Evolutionary conservation across 2,113 vertebrate genomes (phyloP), one percentile per base, ranked within the genome.

Genomic region (Cariama cristata): DNA sequence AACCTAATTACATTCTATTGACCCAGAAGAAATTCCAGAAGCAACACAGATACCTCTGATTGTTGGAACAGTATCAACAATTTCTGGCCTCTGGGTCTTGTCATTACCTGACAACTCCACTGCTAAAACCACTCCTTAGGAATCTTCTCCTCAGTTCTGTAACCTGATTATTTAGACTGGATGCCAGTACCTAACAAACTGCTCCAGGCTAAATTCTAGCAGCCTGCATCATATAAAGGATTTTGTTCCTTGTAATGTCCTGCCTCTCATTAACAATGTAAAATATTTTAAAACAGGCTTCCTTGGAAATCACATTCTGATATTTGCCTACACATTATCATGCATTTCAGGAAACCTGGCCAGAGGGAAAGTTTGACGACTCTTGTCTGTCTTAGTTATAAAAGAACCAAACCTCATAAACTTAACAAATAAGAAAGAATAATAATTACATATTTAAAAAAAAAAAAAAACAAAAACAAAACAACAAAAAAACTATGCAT

Each of bases 21-120:
- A 86, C 22, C 64, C 38, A 91, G 42, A 71, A 84, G n/a, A 80
- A 92, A 96, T 90, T 85, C 66, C 73, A 88, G 86, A 88, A 96
- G 49, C 33, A 71, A 4, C 50, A 81, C 55, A 79, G 76, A 71
- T 49, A 76, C 73, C 66, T 85, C 49, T 90, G 82, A 76, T 86
- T 81, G 28, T 53, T 75, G 62, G 77, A 92, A 84, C 10, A 63
- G 33, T 42, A 55, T 68, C 83, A 53, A 67, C 91, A 96, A 58
- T 71, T 94, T 71, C 63, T 97, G 56, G 59, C 62, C 81, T 91
- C 90, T 81, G 79, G 50, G 71, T 35, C 66, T 82, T 95, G 89
- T 92, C 84, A 91, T 72, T 80, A 88, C 11, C 42, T 95, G 91
- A 76, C 68, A 87, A 60, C 40, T 91, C 20, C 67, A 77, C 47